Percentiles rank a stretch among this genome's conserved stretches.
Evolutionary conservation across 1,140 invertebrate species (phyloP).

Genomic region (Musca vetustissima): DNA sequence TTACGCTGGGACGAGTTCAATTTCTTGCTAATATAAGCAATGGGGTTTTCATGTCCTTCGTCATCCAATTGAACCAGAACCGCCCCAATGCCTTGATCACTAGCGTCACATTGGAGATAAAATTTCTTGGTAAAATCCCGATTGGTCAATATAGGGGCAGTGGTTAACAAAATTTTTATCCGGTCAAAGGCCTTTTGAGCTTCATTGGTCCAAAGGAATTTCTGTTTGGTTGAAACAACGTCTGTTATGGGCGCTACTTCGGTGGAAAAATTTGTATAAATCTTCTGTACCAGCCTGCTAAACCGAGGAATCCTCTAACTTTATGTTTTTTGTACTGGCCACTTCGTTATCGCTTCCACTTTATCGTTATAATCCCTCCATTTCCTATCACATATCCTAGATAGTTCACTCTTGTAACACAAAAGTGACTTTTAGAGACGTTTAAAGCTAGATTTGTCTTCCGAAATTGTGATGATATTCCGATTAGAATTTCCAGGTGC

Average conservation of each 20-base stretch:
- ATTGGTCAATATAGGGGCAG: slow-evolving; percentile 35
- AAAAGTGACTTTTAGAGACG: too few relatives aligned
- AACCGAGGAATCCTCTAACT: slow-evolving; percentile 9
- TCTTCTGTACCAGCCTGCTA: slow-evolving; percentile 20
- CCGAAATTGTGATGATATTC: too few relatives aligned
- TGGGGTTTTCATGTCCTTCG: slow-evolving; percentile 30
- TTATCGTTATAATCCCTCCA: too few relatives aligned
- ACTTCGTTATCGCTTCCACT: background rate
- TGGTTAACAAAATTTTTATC: slow-evolving; percentile 1
- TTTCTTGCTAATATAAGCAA: slow-evolving; percentile 25
- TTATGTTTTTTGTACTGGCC: background rate
- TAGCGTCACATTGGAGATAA: slow-evolving; percentile 43
- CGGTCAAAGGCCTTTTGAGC: background rate
- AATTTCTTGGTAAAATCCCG: slow-evolving; percentile 29
- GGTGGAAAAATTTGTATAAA: slow-evolving; percentile 21
- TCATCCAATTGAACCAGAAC: slow-evolving; percentile 43
- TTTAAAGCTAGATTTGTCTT: too few relatives aligned
- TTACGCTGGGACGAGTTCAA: slow-evolving; percentile 8
- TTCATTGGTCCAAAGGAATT: slow-evolving; percentile 7
- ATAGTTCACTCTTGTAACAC: too few relatives aligned
- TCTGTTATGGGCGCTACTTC: slow-evolving; percentile 25
- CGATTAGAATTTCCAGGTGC: too few relatives aligned
- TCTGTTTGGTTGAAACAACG: slow-evolving; percentile 8
- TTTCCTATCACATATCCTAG: too few relatives aligned
- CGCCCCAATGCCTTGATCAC: slow-evolving; percentile 42